Percentiles rank a stretch among this genome's conserved stretches.
These are phyloP conservation scores for Polyergus mexicanus DNA, from an alignment of 1,140 invertebrate genomes.

Conservation along the genomic window DNA sequence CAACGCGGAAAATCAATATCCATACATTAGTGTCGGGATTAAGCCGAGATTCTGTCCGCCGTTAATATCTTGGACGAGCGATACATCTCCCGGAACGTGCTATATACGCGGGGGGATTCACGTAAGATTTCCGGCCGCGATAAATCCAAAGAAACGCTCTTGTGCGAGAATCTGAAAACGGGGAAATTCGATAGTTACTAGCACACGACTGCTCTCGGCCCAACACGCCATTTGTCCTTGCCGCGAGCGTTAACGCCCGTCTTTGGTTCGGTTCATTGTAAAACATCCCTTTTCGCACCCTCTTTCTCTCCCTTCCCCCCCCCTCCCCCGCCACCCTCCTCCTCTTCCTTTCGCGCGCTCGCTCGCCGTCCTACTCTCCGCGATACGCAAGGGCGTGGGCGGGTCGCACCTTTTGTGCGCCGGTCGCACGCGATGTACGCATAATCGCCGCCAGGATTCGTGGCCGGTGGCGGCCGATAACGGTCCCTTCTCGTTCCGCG, in stretches of 20 bases:
- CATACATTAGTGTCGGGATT: conserved; percentile 36
- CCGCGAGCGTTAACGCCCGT: conserved; percentile 82
- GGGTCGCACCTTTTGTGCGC: conserved; percentile 78
- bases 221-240: conserved; percentile 79
- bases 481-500: conserved; percentile 56
- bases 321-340: conserved; percentile 52
- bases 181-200: conserved; percentile 31
- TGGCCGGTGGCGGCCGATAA: conserved; percentile 59
- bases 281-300: conserved; percentile 84
- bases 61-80: neutral
- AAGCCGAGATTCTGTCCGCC: neutral
- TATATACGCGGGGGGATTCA: conserved; percentile 9
- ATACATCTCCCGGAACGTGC: conserved; percentile 9
- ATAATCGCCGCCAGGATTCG: conserved; percentile 80
- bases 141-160: conserved; percentile 62
- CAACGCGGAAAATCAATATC: conserved; percentile 11
- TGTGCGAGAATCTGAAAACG: conserved; percentile 65
- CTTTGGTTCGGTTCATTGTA: conserved; percentile 81
- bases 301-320: conserved; percentile 15
- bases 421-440: conserved; percentile 84
- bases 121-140: neutral
- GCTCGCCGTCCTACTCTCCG: conserved; percentile 58
- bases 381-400: conserved; percentile 64
- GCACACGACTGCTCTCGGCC: conserved; percentile 58
- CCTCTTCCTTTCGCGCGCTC: conserved; percentile 11